Base-by-base conservation (phyloP, 2,113 vertebrate genomes). In the Noctilio leporinus region DNA sequence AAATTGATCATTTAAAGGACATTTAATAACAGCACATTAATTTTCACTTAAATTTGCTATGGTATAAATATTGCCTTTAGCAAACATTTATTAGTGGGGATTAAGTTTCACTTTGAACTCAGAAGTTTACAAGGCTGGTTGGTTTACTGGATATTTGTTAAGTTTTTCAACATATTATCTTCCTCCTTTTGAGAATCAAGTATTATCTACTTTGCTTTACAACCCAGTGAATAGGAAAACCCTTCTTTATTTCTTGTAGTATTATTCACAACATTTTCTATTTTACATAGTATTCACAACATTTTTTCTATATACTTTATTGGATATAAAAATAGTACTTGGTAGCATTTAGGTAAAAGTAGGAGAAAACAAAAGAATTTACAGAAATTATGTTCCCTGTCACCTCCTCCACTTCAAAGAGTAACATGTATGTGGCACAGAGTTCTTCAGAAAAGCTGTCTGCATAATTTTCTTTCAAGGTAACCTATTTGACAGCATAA, bases 361-460 rank as follows among this genome's bases (percentile, higher is more conserved):
- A 96, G 90, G 90, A 94, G 92, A 96, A 97, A 97, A 97, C 97
- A 97, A 96, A 97, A 95, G 97, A 96, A 87, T 87, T 93, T 92
- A 90, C 88, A 96, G 95, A 78, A 96, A 96, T 96, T 65, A 89
- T 94, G 86, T 93, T 97, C 95, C 38, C 75, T 94, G 81, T 90
- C 95, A 91, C 95, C 97, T 77, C 97, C 97, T 96, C 95, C 90
- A 91, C 92, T 86, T 96, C 85, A 82, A 88, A 70, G 93, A 96
- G 93, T 92, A 96, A 96, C 86, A 85, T 96, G 96, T 93, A 85
- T 53, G 90, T 86, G 92, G 95, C 85, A 96, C 62, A 91, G 64
- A 78, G 67, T 81, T 92, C 94, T 84, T 96, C 90, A 85, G 92
- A 73, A 93, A 93, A 96, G 82, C 81, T 95, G 75, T 93, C 95